Evolutionary conservation across 2,888 invertebrate genomes (phyloP), one percentile per base, ranked within the genome.

Genomic region (Anoplius nigerrimus): DNA sequence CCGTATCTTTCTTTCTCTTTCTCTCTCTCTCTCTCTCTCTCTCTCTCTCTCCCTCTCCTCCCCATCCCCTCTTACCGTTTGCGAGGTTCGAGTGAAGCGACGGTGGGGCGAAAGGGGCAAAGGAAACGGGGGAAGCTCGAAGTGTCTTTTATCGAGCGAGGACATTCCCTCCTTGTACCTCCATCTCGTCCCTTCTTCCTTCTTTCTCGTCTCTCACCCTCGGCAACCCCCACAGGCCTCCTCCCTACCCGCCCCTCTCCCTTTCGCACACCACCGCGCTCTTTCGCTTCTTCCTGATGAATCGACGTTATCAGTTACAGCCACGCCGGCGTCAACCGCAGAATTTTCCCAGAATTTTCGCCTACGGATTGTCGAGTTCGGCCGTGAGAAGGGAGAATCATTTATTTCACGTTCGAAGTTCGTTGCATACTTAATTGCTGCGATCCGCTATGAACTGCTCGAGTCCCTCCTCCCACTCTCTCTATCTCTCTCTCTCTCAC

Each of bases 131-230:
- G 55, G 61, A 53, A 59, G 53, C 60, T 46, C 34, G 53, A 64
- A 64, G 58, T 59, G 66, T 62, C 71, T 71, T 69, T 71, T 66
- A 74, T 74, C 55, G 69, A 69, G 69, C 72, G 69, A 75, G 61
- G 58, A 55, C 34, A 34, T 34, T 34, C 34, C 34, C 34, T 34
- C 34, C 34, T 34, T 34, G 34, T 34, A 34, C 34, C 34, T 8
- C 34, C 34, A 34, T 34, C 34, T 34, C 34, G 52, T 55, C 24
- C 54, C 53, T 57, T 43, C 20, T 48, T 27, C 21, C 46, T 55
- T 55, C 45, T 58, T 53, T 57, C 46, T 53, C 42, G 46, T 27
- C n/a, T 51, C 24, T 52, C 20, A 13, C 45, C 43, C 53, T 24
- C 21, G 24, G 1, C 58, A n/a, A 24, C 48, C 58, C 27, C 18